Base-by-base conservation (phyloP, 2,888 invertebrate genomes). In the Melanophora roralis region DNA sequence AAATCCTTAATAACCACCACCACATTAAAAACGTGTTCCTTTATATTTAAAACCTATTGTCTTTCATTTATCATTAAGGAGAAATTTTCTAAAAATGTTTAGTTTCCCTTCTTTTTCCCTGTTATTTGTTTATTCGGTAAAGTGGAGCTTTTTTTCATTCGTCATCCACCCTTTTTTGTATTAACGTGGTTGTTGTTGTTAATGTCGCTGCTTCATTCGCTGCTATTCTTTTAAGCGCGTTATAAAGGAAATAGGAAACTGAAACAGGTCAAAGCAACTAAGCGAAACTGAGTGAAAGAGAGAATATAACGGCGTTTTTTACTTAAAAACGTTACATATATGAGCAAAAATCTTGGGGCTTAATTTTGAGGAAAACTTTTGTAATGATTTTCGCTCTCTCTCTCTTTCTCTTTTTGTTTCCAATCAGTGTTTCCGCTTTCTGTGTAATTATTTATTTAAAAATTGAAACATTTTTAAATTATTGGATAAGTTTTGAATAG, bases 171-270 rank as follows among this genome's bases (percentile, higher is more conserved):
- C 53, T 62, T 43, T 64, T 80, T 55, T 49, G 34, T 19, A 21
- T 43, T 6, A 38, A 23, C 0, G 8, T 12, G 7, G 19, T 21
- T 1, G 27, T 51, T 43, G n/a, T 38, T 38, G 2, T 8, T 16
- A 8, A 43, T 6, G 16, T n/a, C 40, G 14, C 6, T 8, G 9
- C 16, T 68, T 34, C 47, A 69, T 51, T 45, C 60, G 51, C 43
- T 67, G 43, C 7, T 57, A 51, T 23, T 51, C 67, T 64, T 59
- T 36, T 45, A 32, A 12, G 14, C 14, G 27, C 40, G 40, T 57
- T 69, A 60, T 76, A 80, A 80, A 80, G 80, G 80, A 80, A 80
- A 80, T 80, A 80, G 80, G 80, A 80, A 79, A 80, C 76, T 68
- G 55, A 80, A 80, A 80, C 72, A 80, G 80, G 80, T 80, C 80